phyloP scores from a whole-genome alignment of 2,888 invertebrate genomes.

The Dasypogon diadema region DNA sequence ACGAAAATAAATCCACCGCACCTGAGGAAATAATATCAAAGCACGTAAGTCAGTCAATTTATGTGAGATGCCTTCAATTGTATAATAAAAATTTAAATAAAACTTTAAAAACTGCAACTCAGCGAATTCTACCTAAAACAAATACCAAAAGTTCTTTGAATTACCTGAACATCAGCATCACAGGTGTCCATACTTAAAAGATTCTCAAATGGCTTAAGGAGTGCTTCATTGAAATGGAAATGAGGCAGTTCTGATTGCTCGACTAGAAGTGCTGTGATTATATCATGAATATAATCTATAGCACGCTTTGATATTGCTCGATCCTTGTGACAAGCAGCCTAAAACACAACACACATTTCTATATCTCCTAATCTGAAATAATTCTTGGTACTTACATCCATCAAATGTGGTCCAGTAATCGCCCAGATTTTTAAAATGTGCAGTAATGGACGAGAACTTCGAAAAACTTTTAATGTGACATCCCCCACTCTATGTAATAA shows the following conservation, averaged over 20 bases:
- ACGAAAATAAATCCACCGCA: too few relatives aligned
- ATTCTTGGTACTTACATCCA: conserved; percentile 76
- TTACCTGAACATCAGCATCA: conserved; percentile 90
- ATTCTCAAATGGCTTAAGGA: conserved; percentile 95
- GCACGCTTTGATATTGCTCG: conserved; percentile 90
- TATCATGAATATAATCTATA: conserved; percentile 92
- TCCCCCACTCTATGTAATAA: conserved; percentile 88
- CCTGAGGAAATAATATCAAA: too few relatives aligned
- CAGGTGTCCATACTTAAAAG: conserved; percentile 92
- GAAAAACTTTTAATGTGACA: conserved; percentile 86
- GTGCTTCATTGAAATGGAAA: conserved; percentile 95
- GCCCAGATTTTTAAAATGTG: conserved; percentile 96
- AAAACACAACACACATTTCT: conserved; percentile 55
- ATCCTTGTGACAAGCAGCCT: conserved; percentile 94
- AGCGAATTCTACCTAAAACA: not conserved
- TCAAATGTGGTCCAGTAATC: conserved; percentile 91
- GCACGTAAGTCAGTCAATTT: too few relatives aligned
- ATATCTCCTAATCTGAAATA: not conserved
- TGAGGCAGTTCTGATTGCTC: conserved; percentile 90
- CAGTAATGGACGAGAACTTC: conserved; percentile 87
- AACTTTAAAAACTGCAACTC: not conserved
- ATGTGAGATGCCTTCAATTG: too few relatives aligned
- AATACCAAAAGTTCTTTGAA: too few relatives aligned
- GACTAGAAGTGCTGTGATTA: conserved; percentile 87
- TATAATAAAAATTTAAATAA: too few relatives aligned